Percentiles rank a stretch among this genome's conserved stretches.
Evolutionary conservation across 1,140 invertebrate genomes (phyloP).

Genomic region (Reticulitermes speratus): DNA sequence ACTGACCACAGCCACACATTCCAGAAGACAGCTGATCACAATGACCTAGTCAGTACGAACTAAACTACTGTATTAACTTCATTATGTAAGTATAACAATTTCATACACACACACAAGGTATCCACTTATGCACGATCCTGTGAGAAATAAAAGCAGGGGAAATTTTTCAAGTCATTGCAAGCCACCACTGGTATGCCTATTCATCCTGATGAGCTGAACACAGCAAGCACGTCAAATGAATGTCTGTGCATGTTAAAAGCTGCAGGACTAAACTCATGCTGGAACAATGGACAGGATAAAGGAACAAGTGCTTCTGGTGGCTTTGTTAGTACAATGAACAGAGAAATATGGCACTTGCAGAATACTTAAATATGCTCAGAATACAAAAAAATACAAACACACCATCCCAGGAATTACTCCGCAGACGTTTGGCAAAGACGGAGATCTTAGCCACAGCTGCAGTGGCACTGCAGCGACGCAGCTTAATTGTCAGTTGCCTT

Average conservation of each 20-base stretch:
- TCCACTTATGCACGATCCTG: neutral
- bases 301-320: neutral
- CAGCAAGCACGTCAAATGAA: neutral
- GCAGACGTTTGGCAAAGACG: conserved; percentile 48
- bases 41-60: no score
- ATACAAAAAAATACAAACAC: conserved; percentile 20
- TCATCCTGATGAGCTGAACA: neutral
- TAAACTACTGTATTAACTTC: no score
- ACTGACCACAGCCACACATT: no score
- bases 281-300: neutral
- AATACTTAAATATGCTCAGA: neutral
- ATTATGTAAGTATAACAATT: no score
- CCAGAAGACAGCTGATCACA: no score
- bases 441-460: conserved; percentile 47
- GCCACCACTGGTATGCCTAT: neutral
- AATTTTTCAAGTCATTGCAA: neutral
- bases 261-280: neutral
- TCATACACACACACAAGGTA: neutral
- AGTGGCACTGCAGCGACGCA: conserved; percentile 45
- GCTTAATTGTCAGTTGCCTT: neutral
- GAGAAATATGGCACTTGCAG: neutral
- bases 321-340: neutral
- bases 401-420: conserved; percentile 45
- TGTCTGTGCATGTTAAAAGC: neutral
- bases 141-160: neutral